A percentile compares a stretch with the other conserved stretches of the same genome.
phyloP scores from a whole-genome alignment of 2,113 vertebrate genomes.

The Xerus inauris region DNA sequence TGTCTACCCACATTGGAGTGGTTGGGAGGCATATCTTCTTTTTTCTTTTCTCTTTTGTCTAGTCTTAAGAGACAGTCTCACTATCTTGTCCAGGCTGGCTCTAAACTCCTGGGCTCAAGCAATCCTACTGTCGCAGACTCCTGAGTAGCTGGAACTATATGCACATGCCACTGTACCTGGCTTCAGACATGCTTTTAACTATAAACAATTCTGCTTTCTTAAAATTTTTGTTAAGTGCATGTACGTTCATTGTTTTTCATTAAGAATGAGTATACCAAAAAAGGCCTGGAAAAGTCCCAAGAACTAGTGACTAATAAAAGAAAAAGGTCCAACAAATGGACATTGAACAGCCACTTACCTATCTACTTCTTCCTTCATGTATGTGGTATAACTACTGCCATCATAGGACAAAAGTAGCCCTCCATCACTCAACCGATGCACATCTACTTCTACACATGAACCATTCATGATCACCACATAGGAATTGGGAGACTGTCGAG shows the following conservation, averaged over 20 bases:
- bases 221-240: conserved; percentile 20
- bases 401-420: conserved; percentile 97
- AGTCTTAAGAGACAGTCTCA: not conserved
- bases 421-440: conserved; percentile 97
- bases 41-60: not conserved
- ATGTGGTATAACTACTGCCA: conserved; percentile 99
- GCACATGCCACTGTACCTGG: not conserved
- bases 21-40: not conserved
- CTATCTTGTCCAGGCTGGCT: not conserved
- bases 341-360: conserved; percentile 85
- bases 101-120: not conserved
- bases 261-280: not conserved
- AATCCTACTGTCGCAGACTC: not conserved
- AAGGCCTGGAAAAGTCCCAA: not conserved
- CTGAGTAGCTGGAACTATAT: not conserved
- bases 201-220: conserved; percentile 27
- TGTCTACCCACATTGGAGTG: not conserved
- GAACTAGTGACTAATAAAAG: not conserved
- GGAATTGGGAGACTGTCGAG: conserved; percentile 97
- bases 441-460: conserved; percentile 95
- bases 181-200: not conserved
- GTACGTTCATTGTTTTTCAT: not conserved
- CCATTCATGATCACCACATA: conserved; percentile 98
- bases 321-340: not conserved
- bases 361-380: conserved; percentile 99